Percentiles rank a stretch among this genome's conserved stretches.
Conservation (phyloP, 2,888 invertebrate genomes). For the Nomada ruficornis region DNA sequence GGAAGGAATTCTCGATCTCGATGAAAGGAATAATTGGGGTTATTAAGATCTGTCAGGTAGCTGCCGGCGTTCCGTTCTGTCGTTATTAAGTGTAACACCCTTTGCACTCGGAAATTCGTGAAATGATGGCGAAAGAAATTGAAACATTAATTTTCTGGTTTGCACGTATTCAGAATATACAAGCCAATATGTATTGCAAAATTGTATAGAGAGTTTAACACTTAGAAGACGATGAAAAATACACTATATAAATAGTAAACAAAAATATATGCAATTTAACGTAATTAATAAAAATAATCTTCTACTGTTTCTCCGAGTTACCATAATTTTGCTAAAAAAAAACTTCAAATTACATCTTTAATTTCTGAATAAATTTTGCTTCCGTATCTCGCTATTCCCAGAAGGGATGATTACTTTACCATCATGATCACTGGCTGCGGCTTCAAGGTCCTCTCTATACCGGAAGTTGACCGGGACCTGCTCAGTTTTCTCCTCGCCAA, state of each 20-base stretch:
- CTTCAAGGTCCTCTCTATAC: conserved; percentile 71
- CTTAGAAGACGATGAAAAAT: too few relatives aligned
- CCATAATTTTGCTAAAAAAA: too few relatives aligned
- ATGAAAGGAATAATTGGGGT: background rate
- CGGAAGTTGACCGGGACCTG: conserved; percentile 69
- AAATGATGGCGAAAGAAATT: background rate
- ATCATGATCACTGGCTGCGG: conserved; percentile 69
- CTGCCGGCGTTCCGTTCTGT: background rate
- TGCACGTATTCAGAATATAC: background rate
- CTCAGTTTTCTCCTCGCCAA: conserved; percentile 62
- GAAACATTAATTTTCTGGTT: background rate
- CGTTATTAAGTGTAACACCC: background rate
- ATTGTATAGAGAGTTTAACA: too few relatives aligned
- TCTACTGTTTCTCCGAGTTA: too few relatives aligned
- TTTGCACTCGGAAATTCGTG: background rate
- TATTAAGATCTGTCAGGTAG: conserved; percentile 1
- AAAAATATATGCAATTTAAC: too few relatives aligned
- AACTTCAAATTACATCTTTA: too few relatives aligned
- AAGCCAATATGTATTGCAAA: too few relatives aligned
- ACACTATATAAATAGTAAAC: too few relatives aligned
- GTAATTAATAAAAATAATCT: too few relatives aligned
- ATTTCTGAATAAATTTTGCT: too few relatives aligned
- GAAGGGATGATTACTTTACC: conserved; percentile 1
- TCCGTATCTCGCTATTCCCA: too few relatives aligned
- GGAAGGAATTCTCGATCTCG: background rate